phyloP scores from a whole-genome alignment of 2,888 invertebrate genomes.

The Drosophila gaucha region DNA sequence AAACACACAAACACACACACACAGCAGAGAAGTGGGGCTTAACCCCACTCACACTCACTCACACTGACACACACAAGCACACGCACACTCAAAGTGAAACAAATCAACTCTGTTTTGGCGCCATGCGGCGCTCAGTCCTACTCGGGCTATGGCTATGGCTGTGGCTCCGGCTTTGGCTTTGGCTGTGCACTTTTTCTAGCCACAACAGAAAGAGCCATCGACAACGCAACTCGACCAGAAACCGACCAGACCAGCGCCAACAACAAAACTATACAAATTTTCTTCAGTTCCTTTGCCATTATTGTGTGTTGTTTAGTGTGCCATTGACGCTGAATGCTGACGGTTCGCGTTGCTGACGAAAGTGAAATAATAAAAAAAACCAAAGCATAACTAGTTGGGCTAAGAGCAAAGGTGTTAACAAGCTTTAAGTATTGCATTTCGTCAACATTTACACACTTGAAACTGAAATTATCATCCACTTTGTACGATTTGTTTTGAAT shows the following conservation, averaged over 20 bases:
- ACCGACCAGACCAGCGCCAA: conserved; percentile 19
- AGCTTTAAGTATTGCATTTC: neutral
- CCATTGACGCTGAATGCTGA: conserved; percentile 74
- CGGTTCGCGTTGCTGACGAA: conserved; percentile 56
- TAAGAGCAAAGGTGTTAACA: conserved; percentile 22
- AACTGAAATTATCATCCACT: neutral
- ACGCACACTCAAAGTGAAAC: conserved; percentile 61
- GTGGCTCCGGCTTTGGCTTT: conserved; percentile 8
- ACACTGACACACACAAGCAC: conserved; percentile 25
- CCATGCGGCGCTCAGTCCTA: conserved; percentile 52
- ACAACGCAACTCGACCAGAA: conserved; percentile 65
- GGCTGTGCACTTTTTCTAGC: conserved; percentile 62
- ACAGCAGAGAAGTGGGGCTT: conserved; percentile 35
- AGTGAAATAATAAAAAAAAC: conserved; percentile 1
- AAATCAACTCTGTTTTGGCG: conserved; percentile 80
- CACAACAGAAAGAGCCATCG: conserved; percentile 54
- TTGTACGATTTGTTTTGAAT: conserved; percentile 23
- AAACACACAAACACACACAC: conserved; percentile 31
- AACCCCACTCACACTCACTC: conserved; percentile 13
- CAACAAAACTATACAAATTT: conserved; percentile 49
- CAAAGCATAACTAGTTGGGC: conserved; percentile 20
- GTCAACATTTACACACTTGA: neutral
- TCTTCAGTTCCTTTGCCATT: conserved; percentile 53
- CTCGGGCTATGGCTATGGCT: conserved; percentile 15
- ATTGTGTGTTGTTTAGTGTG: conserved; percentile 75